Evolutionary conservation across 2,888 invertebrate genomes (phyloP), one percentile per base, ranked within the genome.

Genomic region (Heteromyza rotundicornis): DNA sequence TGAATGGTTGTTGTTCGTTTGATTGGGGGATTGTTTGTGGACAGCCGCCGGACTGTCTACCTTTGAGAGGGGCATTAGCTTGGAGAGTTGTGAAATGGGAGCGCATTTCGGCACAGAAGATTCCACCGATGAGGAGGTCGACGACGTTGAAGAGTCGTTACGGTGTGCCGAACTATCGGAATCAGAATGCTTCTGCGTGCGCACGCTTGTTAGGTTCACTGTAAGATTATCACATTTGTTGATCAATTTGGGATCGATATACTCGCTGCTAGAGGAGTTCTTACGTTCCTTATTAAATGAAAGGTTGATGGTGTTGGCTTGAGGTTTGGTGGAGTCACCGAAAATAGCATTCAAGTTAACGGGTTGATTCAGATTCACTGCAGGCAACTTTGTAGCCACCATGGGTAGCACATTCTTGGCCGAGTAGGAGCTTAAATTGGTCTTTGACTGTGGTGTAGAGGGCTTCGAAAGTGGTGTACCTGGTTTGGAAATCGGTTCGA

Each of bases 171-270:
- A 52, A 51, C 58, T 49, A 20, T 44, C 65, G 22, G 62, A 58
- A 47, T 68, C 68, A 23, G 66, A 59, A 8, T 63, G 54, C 50
- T 70, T 63, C 7, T 59, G 24, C 3, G 62, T 23, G 36, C 62
- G 61, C 23, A 62, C 62, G 2, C 65, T 23, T 57, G 59, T 66
- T 5, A 72, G 50, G 60, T 71, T 69, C 27, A 90, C 87, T 17
- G 89, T 86, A 55, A 90, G 83, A 82, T 90, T 89, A 79, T 90
- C 90, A 78, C 88, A 88, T 82, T 88, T 88, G 79, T 90, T 90
- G 62, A 90, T 90, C 62, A 90, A 84, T 70, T 86, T 87, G 10
- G 87, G 86, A 69, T 88, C 84, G 82, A 87, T 82, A 82, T 85
- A 75, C 79, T 86, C 84, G 27, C 69, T 63, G 20, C 61, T 63